phyloP scores from a whole-genome alignment of 2,888 invertebrate species.

The Schizaphis graminum region DNA sequence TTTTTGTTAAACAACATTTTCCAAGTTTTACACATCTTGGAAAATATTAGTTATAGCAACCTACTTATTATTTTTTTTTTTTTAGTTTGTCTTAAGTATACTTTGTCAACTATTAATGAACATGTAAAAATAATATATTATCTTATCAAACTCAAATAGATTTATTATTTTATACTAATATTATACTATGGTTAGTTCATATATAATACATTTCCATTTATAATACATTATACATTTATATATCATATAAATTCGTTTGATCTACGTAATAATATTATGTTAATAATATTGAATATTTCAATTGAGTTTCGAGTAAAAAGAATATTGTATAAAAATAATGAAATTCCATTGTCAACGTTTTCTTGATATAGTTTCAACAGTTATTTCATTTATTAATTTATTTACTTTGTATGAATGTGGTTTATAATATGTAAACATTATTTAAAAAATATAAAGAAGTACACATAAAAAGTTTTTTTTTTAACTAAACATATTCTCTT shows the following conservation, averaged over 20 bases:
- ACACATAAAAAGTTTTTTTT: not conserved
- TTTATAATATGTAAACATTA: slow-evolving; percentile 4
- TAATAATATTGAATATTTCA: not conserved
- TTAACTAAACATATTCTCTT: slow-evolving; percentile 8
- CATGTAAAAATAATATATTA: not conserved
- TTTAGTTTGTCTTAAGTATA: not conserved
- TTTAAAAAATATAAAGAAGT: not conserved
- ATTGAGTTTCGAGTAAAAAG: not conserved
- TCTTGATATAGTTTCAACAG: not conserved
- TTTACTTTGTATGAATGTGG: not conserved
- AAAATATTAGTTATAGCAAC: not conserved
- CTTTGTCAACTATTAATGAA: not conserved
- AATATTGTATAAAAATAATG: not conserved
- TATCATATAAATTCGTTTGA: not conserved
- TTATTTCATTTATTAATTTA: slow-evolving; percentile 7
- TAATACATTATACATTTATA: not conserved
- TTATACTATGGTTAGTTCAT: too few species aligned
- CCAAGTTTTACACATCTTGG: not conserved
- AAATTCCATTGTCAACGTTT: not conserved
- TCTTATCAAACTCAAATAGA: not conserved
- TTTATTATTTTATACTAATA: not conserved
- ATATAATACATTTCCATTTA: too few species aligned
- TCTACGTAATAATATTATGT: not conserved
- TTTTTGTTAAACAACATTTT: not conserved
- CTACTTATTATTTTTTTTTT: too few species aligned